Percentiles rank a stretch among this genome's conserved stretches.
These are phyloP conservation scores for Tympanoctomys barrerae DNA, from an alignment of 2,797 vertebrate species.

Conservation along the genomic window DNA sequence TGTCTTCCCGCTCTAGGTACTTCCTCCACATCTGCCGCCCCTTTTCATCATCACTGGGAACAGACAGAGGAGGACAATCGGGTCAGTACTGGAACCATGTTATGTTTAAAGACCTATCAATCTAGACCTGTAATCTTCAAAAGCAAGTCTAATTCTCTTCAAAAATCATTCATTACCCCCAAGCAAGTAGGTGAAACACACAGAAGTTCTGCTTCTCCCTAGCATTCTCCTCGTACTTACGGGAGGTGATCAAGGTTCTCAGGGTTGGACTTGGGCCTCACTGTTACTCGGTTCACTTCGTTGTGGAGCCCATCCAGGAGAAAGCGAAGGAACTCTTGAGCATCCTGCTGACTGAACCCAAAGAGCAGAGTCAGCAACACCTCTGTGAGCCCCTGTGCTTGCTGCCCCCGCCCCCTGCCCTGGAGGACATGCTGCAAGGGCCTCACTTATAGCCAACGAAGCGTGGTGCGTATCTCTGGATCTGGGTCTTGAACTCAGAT, in stretches of 20 bases:
- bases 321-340: slow-evolving; percentile 97
- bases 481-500: slow-evolving; percentile 98
- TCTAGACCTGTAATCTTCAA: background rate
- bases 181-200: background rate
- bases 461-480: slow-evolving; percentile 98
- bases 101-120: background rate
- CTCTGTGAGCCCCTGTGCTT: background rate
- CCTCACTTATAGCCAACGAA: slow-evolving; percentile 99
- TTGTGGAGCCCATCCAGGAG: slow-evolving; percentile 96
- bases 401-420: background rate
- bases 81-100: slow-evolving; percentile 6
- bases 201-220: fast-evolving
- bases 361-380: background rate
- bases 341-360: slow-evolving; percentile 95
- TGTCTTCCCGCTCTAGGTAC: slow-evolving; percentile 96
- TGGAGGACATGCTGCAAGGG: background rate
- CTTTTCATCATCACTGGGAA: slow-evolving; percentile 94
- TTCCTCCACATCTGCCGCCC: slow-evolving; percentile 96
- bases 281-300: slow-evolving; percentile 94
- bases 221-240: slow-evolving; percentile 89
- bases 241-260: slow-evolving; percentile 95
- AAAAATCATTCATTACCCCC: background rate
- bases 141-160: background rate
- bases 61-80: background rate
- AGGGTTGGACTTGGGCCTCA: slow-evolving; percentile 86